Evolutionary conservation across 2,797 vertebrate genomes (phyloP).

Genomic region (Melanotaenia maccullochi): DNA sequence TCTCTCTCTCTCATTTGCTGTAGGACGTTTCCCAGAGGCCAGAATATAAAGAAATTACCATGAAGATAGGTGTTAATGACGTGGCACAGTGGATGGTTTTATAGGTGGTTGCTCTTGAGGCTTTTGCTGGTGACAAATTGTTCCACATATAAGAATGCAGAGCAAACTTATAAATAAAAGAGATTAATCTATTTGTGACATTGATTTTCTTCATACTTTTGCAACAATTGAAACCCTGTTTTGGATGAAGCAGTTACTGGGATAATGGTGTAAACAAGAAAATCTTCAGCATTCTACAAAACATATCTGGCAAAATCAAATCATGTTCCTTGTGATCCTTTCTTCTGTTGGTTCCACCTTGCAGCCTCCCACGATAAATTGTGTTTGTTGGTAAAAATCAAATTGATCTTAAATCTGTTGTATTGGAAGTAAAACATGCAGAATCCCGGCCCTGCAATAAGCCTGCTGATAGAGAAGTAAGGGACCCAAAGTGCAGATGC

Average conservation of each 20-base stretch:
- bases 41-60: constrained; percentile 69
- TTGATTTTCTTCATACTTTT: constrained; percentile 54
- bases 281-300: neutral
- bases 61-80: constrained; percentile 67
- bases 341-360: neutral
- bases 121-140: constrained; percentile 47
- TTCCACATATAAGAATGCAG: constrained; percentile 37
- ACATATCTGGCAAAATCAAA: constrained; percentile 10
- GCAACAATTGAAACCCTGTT: constrained; percentile 34
- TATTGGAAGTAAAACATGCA: neutral
- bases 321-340: neutral
- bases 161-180: constrained; percentile 40
- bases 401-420: neutral
- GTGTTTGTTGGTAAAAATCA: neutral
- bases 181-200: constrained; percentile 41
- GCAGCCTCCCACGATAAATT: neutral
- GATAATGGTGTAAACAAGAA: constrained; percentile 3
- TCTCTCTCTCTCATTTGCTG: constrained; percentile 50
- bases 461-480: neutral
- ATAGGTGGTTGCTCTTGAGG: constrained; percentile 58
- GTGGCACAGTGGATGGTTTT: constrained; percentile 52
- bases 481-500: constrained; percentile 6
- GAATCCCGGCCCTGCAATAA: neutral
- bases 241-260: constrained; percentile 32
- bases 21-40: constrained; percentile 45